phyloP scores from a whole-genome alignment of 2,113 vertebrate species.

The Phycodurus eques region DNA sequence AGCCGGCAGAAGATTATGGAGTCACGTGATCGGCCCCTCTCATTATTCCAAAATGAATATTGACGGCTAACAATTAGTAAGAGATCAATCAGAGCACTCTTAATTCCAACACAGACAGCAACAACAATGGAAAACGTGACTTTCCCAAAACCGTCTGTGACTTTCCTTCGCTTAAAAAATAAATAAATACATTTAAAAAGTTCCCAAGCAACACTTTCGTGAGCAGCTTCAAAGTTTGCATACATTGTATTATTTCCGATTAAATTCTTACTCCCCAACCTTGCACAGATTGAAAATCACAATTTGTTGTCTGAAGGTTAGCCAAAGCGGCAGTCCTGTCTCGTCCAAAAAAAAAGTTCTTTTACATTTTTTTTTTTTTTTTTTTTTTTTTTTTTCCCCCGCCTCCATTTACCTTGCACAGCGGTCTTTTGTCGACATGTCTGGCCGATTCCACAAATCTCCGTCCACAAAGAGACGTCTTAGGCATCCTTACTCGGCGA shows the following conservation, averaged over 20 bases:
- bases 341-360: background rate
- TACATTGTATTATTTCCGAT: too few species aligned
- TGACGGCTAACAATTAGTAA: constrained; percentile 1
- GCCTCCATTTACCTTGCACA: background rate
- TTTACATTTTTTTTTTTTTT: background rate
- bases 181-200: background rate
- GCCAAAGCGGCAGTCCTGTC: background rate
- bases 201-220: too few species aligned
- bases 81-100: background rate
- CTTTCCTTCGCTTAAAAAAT: background rate
- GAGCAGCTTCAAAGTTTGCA: too few species aligned
- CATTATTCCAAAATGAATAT: constrained; percentile 5
- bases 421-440: background rate
- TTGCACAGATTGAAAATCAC: background rate
- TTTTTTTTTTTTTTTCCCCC: background rate
- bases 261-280: too few species aligned
- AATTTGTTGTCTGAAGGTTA: background rate
- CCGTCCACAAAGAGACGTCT: constrained; percentile 26
- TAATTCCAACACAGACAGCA: background rate
- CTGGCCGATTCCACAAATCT: constrained; percentile 29
- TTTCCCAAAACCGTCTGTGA: background rate
- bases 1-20: background rate
- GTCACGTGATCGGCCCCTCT: background rate
- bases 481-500: constrained; percentile 9
- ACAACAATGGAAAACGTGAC: background rate